A percentile compares a stretch with the other conserved stretches of the same genome.
phyloP scores from a whole-genome alignment of 1,140 invertebrate genomes.

The Paraescarpia echinospica region DNA sequence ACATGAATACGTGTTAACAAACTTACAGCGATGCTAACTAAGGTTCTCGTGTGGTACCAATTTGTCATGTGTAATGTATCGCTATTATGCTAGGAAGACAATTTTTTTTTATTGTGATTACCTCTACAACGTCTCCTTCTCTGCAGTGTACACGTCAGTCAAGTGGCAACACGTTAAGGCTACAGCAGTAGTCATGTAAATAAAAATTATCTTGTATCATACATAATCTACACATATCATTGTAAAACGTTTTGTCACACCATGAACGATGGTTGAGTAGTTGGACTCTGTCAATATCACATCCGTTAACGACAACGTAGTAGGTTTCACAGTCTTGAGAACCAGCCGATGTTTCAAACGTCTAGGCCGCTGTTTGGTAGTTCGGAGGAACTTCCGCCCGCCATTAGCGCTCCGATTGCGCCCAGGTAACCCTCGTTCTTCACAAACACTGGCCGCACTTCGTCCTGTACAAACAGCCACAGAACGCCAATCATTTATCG shows the following conservation, averaged over 20 bases:
- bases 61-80: too few species aligned
- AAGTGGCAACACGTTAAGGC: background rate
- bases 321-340: background rate
- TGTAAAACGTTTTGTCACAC: background rate
- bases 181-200: background rate
- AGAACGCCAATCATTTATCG: background rate
- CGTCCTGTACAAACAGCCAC: conserved; percentile 21
- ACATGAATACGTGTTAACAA: too few species aligned
- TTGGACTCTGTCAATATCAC: background rate
- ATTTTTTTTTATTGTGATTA: too few species aligned
- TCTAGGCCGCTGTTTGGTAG: background rate
- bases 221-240: background rate
- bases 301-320: background rate
- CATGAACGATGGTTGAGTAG: background rate
- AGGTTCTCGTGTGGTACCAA: too few species aligned
- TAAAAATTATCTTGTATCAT: background rate
- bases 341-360: background rate
- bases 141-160: too few species aligned
- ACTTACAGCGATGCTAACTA: too few species aligned
- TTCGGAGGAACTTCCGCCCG: background rate
- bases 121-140: too few species aligned
- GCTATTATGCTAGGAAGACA: too few species aligned
- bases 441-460: conserved; percentile 18
- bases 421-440: conserved; percentile 26
- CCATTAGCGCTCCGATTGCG: conserved; percentile 19